Conservation (phyloP, 1,140 invertebrate species). For the Potamilus streckersoni region DNA sequence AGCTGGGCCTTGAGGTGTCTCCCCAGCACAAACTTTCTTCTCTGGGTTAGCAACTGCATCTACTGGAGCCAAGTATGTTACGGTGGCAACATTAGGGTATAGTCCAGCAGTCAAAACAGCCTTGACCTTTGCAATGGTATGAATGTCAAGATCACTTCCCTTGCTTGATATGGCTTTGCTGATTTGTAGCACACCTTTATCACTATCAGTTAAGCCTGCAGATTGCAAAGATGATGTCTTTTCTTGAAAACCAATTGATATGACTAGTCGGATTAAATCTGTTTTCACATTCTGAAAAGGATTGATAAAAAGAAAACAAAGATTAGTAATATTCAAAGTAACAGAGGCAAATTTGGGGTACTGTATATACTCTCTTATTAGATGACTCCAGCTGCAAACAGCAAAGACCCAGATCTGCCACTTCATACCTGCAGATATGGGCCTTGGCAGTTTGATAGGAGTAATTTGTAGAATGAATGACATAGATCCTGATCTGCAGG, state of each 20-base stretch:
- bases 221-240: slow-evolving; percentile 3
- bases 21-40: slow-evolving; percentile 46
- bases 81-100: slow-evolving; percentile 60
- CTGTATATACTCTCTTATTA: too few relatives aligned
- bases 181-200: slow-evolving; percentile 44
- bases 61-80: slow-evolving; percentile 45
- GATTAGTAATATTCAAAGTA: too few relatives aligned
- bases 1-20: slow-evolving; percentile 54
- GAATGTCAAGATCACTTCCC: slow-evolving; percentile 29
- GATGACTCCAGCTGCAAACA: too few relatives aligned
- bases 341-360: too few relatives aligned
- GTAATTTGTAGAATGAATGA: too few relatives aligned
- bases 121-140: slow-evolving; percentile 56
- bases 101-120: slow-evolving; percentile 62
- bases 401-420: too few relatives aligned
- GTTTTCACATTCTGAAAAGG: slow-evolving; percentile 57
- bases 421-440: too few relatives aligned
- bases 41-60: slow-evolving; percentile 48
- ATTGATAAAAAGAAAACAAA: slow-evolving; percentile 9
- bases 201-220: background rate
- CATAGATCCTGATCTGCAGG: too few relatives aligned
- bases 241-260: slow-evolving; percentile 54
- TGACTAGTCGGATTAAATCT: slow-evolving; percentile 58
- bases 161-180: slow-evolving; percentile 26
- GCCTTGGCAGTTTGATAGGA: too few relatives aligned